phyloP scores from a whole-genome alignment of 2,797 vertebrate species.

The Dicrostonyx torquatus region DNA sequence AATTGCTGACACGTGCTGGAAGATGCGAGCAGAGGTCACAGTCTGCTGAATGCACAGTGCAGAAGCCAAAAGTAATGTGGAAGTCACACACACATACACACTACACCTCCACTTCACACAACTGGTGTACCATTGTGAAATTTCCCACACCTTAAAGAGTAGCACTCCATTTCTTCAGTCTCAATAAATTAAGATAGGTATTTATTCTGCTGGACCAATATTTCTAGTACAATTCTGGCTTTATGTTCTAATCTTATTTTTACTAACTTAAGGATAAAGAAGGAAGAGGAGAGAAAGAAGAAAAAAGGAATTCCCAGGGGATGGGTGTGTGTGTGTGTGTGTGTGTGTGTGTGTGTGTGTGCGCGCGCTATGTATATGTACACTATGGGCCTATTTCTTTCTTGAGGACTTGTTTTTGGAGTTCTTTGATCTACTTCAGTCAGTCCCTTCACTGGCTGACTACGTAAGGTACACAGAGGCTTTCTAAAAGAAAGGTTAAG shows the following conservation, averaged over 20 bases:
- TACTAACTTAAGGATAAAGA: background rate
- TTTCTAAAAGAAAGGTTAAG: slow-evolving; percentile 46
- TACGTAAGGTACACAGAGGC: background rate
- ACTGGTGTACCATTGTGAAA: background rate
- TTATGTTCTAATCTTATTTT: background rate
- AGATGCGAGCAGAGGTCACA: background rate
- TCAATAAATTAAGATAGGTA: slow-evolving; percentile 36
- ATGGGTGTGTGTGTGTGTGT: background rate
- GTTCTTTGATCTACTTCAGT: background rate
- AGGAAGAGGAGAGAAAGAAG: background rate
- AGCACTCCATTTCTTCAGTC: background rate
- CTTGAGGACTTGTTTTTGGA: background rate
- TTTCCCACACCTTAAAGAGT: background rate
- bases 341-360: background rate
- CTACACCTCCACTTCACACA: background rate
- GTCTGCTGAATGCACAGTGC: background rate
- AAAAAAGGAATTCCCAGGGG: background rate
- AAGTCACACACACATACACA: background rate
- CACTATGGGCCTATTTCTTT: background rate
- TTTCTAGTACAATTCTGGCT: slow-evolving; percentile 30
- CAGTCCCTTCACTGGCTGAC: background rate
- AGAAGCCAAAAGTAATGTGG: slow-evolving; percentile 39
- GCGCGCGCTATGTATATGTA: background rate
- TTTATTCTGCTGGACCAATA: background rate
- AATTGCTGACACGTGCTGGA: slow-evolving; percentile 64